Evolutionary conservation across 2,113 vertebrate species (phyloP), one percentile per base, ranked within the genome.

Genomic region (Conger conger): DNA sequence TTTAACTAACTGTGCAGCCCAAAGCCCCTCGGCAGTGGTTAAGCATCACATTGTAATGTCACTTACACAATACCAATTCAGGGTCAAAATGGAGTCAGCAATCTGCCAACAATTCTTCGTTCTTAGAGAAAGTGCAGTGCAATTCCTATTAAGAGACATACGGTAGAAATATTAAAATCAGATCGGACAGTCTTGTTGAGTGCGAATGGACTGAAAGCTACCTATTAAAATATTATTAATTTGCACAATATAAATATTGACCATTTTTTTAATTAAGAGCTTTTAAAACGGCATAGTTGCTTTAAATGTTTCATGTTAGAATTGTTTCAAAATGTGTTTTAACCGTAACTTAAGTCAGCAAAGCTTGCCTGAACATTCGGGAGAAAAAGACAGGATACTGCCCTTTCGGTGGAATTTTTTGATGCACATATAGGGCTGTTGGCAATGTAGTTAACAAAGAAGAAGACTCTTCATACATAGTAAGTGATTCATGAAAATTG

Each of bases 1-100:
- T 93, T 91, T 91, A 90, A 91, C 90, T 92, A 90, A 92, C 88
- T 90, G 88, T 91, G 89, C 83, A 80, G 89, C 85, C 90, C 92
- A 88, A 87, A 80, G 86, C 91, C 88, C 88, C 92, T 80, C 80
- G 87, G 89, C 86, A 90, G 89, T 90, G 90, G 90, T 92, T 93
- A 89, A 91, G 85, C 85, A 87, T 88, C 82, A 88, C 87, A 83
- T 85, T 53, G 83, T 87, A 91, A 92, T 86, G 90, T 84, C 85
- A 88, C 92, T 88, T 87, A 82, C n/a, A 86, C 84, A 86, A 84
- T 79, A 86, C 30, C 68, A 73, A 73, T 73, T 73, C 27, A 33
- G 68, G 68, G 68, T 73, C 68, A 73, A 73, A 73, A n/a, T 73
- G 68, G 13, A 73, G 68, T 73, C 68, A 73, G 27, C n/a, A 33